Evolutionary conservation across 2,113 vertebrate species (phyloP).

Genomic region (Coptodon bakossiorum): DNA sequence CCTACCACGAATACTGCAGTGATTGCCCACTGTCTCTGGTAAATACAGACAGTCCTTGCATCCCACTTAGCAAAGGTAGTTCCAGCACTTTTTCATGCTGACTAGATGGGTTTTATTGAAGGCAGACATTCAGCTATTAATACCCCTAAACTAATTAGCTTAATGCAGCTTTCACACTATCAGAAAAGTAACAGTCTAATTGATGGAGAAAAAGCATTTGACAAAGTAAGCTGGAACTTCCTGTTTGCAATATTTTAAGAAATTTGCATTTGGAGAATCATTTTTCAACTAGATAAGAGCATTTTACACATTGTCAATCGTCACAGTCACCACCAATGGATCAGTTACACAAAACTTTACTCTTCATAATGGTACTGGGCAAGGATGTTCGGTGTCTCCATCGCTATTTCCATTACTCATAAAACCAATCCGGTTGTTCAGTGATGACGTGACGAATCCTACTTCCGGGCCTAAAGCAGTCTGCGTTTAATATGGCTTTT

Average conservation of each 20-base stretch:
- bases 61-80: not conserved
- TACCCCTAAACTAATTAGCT: not conserved
- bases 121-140: not conserved
- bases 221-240: not conserved
- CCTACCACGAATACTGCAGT: not conserved
- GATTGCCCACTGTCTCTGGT: not conserved
- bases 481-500: no score
- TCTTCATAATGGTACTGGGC: not conserved
- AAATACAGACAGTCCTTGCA: not conserved
- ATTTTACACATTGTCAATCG: not conserved
- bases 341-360: not conserved
- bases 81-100: not conserved
- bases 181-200: not conserved
- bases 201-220: not conserved
- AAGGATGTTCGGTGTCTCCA: not conserved
- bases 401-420: not conserved
- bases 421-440: no score
- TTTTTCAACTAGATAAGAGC: accelerated
- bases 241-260: not conserved
- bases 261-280: not conserved
- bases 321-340: not conserved
- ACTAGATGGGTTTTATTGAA: not conserved
- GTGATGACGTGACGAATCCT: no score
- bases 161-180: not conserved
- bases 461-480: no score